Evolutionary conservation across 2,888 invertebrate genomes (phyloP).

Genomic region (Latrodectus elegans): DNA sequence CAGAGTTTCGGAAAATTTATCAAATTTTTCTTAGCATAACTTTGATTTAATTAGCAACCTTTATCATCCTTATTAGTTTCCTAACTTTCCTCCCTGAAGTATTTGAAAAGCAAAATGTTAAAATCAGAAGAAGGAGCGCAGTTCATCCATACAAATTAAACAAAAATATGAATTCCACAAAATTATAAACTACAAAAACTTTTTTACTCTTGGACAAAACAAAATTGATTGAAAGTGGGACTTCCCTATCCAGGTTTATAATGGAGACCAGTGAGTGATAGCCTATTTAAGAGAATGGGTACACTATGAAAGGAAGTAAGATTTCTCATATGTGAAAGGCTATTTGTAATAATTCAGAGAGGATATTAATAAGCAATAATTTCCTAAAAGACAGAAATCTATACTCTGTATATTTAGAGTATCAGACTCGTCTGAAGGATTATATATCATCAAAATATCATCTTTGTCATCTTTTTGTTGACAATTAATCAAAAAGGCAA

Average conservation of each 20-base stretch:
- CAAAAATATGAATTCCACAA: too few relatives aligned
- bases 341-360: constrained; percentile 34
- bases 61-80: too few relatives aligned
- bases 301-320: constrained; percentile 11
- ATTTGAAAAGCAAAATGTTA: too few relatives aligned
- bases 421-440: constrained; percentile 8
- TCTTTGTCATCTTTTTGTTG: constrained; percentile 33
- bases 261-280: constrained; percentile 4
- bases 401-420: constrained; percentile 20
- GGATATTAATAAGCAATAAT: constrained; percentile 55
- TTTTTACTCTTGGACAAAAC: too few relatives aligned
- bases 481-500: constrained; percentile 38
- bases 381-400: neutral
- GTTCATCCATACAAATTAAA: too few relatives aligned
- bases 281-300: neutral
- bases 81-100: too few relatives aligned
- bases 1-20: too few relatives aligned
- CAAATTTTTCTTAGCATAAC: too few relatives aligned
- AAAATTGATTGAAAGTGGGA: too few relatives aligned
- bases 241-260: neutral
- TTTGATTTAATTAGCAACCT: too few relatives aligned
- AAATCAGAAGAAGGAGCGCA: too few relatives aligned
- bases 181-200: too few relatives aligned
- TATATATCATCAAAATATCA: constrained; percentile 53
- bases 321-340: constrained; percentile 6